A percentile compares a stretch with the other conserved stretches of the same genome.
These are phyloP conservation scores for Littorina saxatilis DNA, from an alignment of 1,140 invertebrate genomes.

Conservation along the genomic window DNA sequence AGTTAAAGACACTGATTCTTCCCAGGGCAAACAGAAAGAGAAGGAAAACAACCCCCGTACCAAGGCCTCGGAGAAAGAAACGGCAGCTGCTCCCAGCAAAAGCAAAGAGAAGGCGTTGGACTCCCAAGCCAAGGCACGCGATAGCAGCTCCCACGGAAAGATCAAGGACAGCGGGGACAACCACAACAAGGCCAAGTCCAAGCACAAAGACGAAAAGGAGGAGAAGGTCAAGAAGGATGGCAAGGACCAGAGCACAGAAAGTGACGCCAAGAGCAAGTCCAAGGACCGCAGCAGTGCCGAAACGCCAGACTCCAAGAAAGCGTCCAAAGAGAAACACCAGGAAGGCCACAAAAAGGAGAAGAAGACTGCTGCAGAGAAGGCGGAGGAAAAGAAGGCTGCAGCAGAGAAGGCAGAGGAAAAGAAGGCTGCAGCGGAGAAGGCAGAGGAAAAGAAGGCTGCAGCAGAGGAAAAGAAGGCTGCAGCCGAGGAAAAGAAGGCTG, in stretches of 20 bases:
- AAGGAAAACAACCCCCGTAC: constrained; percentile 39
- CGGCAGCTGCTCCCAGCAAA: constrained; percentile 8
- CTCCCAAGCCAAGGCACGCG: not conserved
- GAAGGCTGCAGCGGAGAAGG: constrained; percentile 33
- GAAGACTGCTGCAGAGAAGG: constrained; percentile 41
- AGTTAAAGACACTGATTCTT: constrained; percentile 33
- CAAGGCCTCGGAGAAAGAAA: constrained; percentile 39
- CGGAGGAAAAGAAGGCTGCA: constrained; percentile 43
- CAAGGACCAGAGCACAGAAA: constrained; percentile 44
- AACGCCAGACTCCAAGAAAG: constrained; percentile 15
- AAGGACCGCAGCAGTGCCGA: not conserved
- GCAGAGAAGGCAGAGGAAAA: constrained; percentile 39
- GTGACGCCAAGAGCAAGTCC: constrained; percentile 31
- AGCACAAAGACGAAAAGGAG: constrained; percentile 42
- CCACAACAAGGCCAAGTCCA: constrained; percentile 23
- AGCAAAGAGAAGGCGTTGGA: constrained; percentile 14
- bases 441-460: constrained; percentile 32
- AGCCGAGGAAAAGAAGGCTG: constrained; percentile 8
- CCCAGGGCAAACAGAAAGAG: constrained; percentile 38
- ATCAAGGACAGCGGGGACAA: constrained; percentile 9
- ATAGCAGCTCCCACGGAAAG: not conserved
- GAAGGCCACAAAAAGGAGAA: constrained; percentile 47
- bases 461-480: not conserved
- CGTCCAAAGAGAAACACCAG: constrained; percentile 36
- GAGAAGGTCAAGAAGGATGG: constrained; percentile 39